Conservation (phyloP, 2,113 vertebrate genomes). For the Gasterosteus aculeatus region DNA sequence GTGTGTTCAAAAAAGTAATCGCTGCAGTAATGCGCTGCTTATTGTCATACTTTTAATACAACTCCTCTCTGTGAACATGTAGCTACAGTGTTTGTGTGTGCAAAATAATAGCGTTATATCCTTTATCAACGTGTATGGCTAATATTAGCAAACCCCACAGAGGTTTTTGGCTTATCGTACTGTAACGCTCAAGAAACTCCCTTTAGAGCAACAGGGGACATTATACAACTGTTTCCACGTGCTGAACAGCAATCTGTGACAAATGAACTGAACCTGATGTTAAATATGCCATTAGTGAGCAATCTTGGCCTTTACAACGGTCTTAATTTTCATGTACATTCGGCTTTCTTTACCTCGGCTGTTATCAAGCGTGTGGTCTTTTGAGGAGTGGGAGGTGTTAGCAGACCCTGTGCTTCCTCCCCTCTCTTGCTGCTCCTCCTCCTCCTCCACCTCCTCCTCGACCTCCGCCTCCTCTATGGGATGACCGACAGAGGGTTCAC, state of each 20-base stretch:
- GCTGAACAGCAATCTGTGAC: not conserved
- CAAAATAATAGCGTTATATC: not conserved
- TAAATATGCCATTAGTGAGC: not conserved
- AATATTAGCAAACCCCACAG: not conserved
- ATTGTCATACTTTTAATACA: not conserved
- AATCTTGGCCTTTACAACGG: not conserved
- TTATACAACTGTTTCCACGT: not conserved
- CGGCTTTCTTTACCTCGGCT: conserved; percentile 56
- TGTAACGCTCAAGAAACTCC: not conserved
- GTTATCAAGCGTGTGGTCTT: conserved; percentile 59
- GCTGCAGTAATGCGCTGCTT: not conserved
- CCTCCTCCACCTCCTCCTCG: conserved; percentile 13
- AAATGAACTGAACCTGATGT: not conserved
- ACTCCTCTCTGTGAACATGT: not conserved
- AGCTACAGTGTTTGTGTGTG: not conserved
- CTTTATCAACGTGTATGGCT: not conserved
- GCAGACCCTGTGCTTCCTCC: conserved; percentile 55
- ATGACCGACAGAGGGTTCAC: not conserved
- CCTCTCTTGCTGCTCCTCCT: conserved; percentile 36
- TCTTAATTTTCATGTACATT: not conserved
- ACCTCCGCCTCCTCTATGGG: conserved; percentile 21
- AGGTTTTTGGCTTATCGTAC: not conserved
- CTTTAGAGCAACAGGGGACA: not conserved
- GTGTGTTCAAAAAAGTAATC: not conserved
- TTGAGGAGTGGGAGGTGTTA: conserved; percentile 69